Conservation (phyloP, 2,113 vertebrate genomes). For the Saccopteryx bilineata region DNA sequence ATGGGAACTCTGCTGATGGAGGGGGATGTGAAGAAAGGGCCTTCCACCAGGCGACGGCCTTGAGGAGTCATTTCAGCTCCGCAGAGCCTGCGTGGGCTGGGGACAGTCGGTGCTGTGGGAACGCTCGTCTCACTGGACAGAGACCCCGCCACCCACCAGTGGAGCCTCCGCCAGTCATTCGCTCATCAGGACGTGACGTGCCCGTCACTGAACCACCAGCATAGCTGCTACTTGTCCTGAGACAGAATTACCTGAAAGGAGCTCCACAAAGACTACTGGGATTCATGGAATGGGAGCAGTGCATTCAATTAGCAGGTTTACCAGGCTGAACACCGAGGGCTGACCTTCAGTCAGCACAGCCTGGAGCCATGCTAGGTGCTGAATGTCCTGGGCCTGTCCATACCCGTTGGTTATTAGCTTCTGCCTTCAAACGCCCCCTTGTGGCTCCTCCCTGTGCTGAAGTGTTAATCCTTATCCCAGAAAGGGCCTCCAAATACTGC, state of each 20-base stretch:
- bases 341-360: not conserved
- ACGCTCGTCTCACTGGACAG: not conserved
- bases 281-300: not conserved
- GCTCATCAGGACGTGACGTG: not conserved
- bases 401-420: not conserved
- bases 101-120: not conserved
- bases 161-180: not conserved
- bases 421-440: not conserved
- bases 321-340: not conserved
- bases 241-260: not conserved
- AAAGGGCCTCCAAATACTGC: not conserved
- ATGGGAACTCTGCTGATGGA: not conserved
- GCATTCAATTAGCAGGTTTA: not conserved
- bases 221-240: not conserved
- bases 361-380: not conserved
- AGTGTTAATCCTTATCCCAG: not conserved
- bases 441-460: not conserved
- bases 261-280: not conserved
- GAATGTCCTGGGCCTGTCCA: not conserved
- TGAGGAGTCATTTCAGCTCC: not conserved
- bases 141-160: fast-evolving
- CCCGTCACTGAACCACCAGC: not conserved
- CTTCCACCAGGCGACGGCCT: not conserved
- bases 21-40: not conserved
- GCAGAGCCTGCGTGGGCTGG: fast-evolving